Percentiles rank a stretch among this genome's conserved stretches.
These are phyloP conservation scores for Mythimna albipuncta DNA, from an alignment of 2,888 invertebrate genomes.

Conservation along the genomic window DNA sequence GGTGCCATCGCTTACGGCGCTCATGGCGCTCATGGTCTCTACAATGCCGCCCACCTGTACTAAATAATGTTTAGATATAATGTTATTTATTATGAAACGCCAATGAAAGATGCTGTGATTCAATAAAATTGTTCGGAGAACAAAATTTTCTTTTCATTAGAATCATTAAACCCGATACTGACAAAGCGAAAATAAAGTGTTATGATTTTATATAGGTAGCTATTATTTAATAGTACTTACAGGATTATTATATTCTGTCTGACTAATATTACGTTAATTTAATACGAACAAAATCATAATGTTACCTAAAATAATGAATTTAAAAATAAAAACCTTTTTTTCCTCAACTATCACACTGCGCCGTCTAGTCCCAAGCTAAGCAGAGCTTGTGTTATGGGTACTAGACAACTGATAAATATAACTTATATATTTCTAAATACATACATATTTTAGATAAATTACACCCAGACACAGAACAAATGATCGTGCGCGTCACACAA, in stretches of 20 bases:
- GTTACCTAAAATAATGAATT: no score
- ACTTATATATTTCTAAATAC: no score
- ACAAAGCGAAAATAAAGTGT: no score
- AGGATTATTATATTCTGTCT: background rate
- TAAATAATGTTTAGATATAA: constrained; percentile 42
- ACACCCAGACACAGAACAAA: no score
- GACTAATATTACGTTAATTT: background rate
- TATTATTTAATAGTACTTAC: background rate
- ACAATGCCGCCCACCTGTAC: constrained; percentile 59
- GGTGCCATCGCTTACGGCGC: constrained; percentile 46
- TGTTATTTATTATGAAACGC: constrained; percentile 56
- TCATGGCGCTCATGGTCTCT: constrained; percentile 56
- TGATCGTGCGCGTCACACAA: no score
- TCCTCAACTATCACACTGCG: no score
- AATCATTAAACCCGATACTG: background rate
- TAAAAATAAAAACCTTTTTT: no score
- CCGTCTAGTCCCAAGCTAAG: no score
- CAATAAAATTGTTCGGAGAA: constrained; percentile 56
- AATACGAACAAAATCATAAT: background rate
- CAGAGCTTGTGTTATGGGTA: no score
- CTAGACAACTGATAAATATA: no score
- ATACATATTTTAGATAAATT: no score
- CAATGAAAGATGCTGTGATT: constrained; percentile 60
- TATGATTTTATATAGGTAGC: background rate
- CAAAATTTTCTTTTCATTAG: background rate